Conservation (phyloP, 2,888 invertebrate genomes). For the Drosophila koepferae region DNA sequence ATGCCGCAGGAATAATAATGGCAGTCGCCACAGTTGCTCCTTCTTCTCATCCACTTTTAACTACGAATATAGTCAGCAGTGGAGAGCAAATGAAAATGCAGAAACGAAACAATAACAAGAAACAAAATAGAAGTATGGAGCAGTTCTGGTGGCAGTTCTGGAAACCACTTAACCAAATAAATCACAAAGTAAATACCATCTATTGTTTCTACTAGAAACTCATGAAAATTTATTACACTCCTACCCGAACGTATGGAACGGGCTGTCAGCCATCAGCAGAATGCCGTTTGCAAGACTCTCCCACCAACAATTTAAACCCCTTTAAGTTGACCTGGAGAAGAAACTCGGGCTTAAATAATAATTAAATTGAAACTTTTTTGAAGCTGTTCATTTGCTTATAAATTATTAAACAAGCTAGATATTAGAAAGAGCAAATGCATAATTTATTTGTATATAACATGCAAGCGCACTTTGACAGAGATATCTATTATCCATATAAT, state of each 20-base stretch:
- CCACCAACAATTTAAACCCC: constrained; percentile 10
- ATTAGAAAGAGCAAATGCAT: not conserved
- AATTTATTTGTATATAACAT: not conserved
- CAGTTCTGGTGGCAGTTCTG: constrained; percentile 24
- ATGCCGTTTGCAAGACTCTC: constrained; percentile 12
- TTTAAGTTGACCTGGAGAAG: constrained; percentile 2
- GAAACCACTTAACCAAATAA: constrained; percentile 72
- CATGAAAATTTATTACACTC: constrained; percentile 71
- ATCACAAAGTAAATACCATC: constrained; percentile 78
- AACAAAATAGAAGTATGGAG: constrained; percentile 22
- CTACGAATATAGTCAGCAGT: constrained; percentile 29
- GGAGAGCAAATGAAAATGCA: constrained; percentile 49
- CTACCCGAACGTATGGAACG: constrained; percentile 18
- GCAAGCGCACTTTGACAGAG: not conserved
- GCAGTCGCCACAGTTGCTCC: constrained; percentile 35
- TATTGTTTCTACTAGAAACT: constrained; percentile 71
- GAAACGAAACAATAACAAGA: constrained; percentile 45
- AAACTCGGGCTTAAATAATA: constrained; percentile 27
- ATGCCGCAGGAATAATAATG: constrained; percentile 66
- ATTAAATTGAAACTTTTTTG: constrained; percentile 21
- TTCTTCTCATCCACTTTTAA: constrained; percentile 20
- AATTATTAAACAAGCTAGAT: not conserved
- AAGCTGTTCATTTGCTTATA: not conserved
- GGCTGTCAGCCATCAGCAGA: constrained; percentile 41
- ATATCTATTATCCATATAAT: not conserved